Evolutionary conservation across 2,797 vertebrate species (phyloP), one percentile per base, ranked within the genome.

Genomic region (Hypotaenidia philippensis): DNA sequence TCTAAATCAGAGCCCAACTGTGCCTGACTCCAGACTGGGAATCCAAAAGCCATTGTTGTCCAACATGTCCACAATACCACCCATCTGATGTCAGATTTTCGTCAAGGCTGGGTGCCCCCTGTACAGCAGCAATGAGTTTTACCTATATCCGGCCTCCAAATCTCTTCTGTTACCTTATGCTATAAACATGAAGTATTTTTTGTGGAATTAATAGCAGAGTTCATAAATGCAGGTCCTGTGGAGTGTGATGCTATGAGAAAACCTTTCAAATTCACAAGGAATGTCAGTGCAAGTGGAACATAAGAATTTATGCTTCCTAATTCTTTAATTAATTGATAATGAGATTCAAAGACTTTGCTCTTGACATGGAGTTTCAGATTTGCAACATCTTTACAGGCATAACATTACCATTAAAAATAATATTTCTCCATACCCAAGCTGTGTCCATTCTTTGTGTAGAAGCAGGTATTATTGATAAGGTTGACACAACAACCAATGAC

Each of bases 401-500:
- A 44, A 41, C 1, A 19, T 26, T 63, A 83, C 9, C 15, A 47
- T 6, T 44, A 79, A 89, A 79, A 91, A 68, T 14, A 87, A 77
- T 13, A 14, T 63, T 94, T 95, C 79, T 97, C 77, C 96, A 92
- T 98, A 98, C 98, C 98, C 98, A 98, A 97, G 97, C 98, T 98
- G 97, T 98, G 98, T 94, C 98, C 98, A 59, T 98, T 98, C 98
- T 98, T 98, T 86, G 98, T 98, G 96, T 99, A 99, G 98, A 99
- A 99, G 98, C 99, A 99, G 96, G 99, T 99, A 97, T 99, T 99
- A 98, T 99, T 99, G 98, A 99, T 99, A 94, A 99, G 99, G 98
- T 99, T 99, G 85, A 99, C 99, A 90, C 99, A 99, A 98, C 99
- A 99, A 97, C 99, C 99, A 94, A 99, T 99, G 97, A 99, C 99